Conservation (phyloP, 2,113 vertebrate genomes). For the Micronycteris hirsuta region DNA sequence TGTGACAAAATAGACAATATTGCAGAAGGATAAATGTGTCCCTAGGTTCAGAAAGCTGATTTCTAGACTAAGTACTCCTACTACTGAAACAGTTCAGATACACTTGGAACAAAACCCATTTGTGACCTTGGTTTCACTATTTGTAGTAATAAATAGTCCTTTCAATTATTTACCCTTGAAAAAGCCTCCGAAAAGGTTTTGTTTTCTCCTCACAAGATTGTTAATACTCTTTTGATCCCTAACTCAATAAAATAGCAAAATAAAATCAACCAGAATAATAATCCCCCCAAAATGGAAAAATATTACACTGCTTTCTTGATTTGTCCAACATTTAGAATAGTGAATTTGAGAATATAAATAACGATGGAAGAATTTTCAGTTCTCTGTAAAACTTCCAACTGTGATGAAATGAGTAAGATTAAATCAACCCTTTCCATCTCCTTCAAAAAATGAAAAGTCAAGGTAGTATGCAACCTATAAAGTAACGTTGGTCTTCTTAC, state of each 20-base stretch:
- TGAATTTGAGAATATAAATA: constrained; percentile 28
- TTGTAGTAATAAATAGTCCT: not conserved
- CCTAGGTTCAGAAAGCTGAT: not conserved
- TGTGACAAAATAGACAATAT: not conserved
- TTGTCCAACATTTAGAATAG: not conserved
- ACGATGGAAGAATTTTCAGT: not conserved
- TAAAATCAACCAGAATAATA: not conserved
- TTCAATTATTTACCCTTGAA: not conserved
- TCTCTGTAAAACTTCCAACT: not conserved
- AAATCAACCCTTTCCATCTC: not conserved
- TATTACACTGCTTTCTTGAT: not conserved
- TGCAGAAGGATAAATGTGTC: not conserved
- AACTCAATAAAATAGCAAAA: constrained; percentile 1
- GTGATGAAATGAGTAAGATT: not conserved
- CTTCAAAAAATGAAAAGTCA: not conserved
- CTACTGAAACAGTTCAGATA: not conserved
- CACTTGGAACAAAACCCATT: not conserved
- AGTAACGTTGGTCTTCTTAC: not conserved
- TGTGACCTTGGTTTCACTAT: not conserved
- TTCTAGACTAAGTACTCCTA: not conserved
- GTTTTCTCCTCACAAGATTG: not conserved
- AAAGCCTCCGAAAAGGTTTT: not conserved
- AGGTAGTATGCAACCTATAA: not conserved
- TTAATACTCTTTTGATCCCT: not conserved
- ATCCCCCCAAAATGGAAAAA: not conserved